Conservation (phyloP, 2,888 invertebrate species). For the Poecilobothrus nobilitatus region DNA sequence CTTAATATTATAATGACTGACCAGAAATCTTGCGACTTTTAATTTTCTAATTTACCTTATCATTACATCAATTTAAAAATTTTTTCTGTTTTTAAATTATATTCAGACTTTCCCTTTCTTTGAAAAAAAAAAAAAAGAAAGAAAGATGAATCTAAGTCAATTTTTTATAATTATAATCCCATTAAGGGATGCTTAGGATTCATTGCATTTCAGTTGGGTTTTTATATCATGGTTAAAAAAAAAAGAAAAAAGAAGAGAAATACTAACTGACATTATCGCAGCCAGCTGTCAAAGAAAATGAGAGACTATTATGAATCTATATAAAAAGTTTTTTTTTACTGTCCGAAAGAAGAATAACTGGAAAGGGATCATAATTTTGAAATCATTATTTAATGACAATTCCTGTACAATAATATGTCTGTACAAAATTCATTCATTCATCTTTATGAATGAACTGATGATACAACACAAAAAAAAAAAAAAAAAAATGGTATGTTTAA, state of each 20-base stretch:
- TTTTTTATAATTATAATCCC: conserved; percentile 4
- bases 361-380: background rate
- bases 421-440: too few relatives aligned
- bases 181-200: background rate
- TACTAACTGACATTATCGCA: background rate
- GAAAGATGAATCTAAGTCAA: background rate
- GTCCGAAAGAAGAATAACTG: background rate
- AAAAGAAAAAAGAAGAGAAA: background rate
- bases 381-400: background rate
- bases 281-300: background rate
- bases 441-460: too few relatives aligned
- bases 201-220: background rate
- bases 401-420: too few relatives aligned
- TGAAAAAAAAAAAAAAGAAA: background rate
- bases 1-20: background rate
- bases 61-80: background rate
- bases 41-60: conserved; percentile 1
- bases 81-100: too few relatives aligned
- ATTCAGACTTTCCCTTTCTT: background rate
- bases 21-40: background rate
- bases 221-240: background rate
- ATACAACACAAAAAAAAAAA: too few relatives aligned
- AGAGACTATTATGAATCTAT: background rate
- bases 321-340: background rate
- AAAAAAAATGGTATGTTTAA: too few relatives aligned